These are phyloP conservation scores for Pandemis corylana DNA, from an alignment of 2,888 invertebrate species.

Conservation along the genomic window DNA sequence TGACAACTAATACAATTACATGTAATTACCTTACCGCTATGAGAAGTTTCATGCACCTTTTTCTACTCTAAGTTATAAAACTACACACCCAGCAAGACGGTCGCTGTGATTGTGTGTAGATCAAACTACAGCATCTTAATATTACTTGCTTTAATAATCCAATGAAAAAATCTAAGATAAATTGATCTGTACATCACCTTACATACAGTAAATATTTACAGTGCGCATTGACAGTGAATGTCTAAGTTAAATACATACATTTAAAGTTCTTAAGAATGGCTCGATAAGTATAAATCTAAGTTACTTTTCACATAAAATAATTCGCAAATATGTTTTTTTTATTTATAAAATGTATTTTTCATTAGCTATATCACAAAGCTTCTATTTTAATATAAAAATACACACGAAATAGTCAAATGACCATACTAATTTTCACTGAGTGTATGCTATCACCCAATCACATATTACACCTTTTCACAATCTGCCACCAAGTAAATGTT, in stretches of 20 bases:
- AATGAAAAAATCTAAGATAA: conserved; percentile 54
- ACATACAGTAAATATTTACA: conserved; percentile 58
- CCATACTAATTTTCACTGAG: conserved; percentile 52
- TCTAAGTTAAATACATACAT: conserved; percentile 39
- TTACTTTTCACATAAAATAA: conserved; percentile 43
- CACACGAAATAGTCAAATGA: conserved; percentile 65
- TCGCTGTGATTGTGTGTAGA: conserved; percentile 44
- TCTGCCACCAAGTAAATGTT: conserved; percentile 30
- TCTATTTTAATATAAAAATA: conserved; percentile 67
- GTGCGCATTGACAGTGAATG: conserved; percentile 42
- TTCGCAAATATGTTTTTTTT: conserved; percentile 54
- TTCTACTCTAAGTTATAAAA: conserved; percentile 53
- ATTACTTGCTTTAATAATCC: conserved; percentile 64
- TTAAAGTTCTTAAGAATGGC: conserved; percentile 44
- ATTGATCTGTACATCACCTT: conserved; percentile 56
- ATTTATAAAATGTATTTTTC: conserved; percentile 53
- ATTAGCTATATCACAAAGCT: conserved; percentile 76
- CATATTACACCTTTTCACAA: conserved; percentile 19
- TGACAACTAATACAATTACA: conserved; percentile 40
- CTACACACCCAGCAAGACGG: conserved; percentile 42
- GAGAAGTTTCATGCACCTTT: conserved; percentile 66
- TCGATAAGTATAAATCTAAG: conserved; percentile 42
- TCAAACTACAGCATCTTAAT: conserved; percentile 52
- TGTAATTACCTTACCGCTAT: conserved; percentile 52
- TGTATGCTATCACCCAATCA: conserved; percentile 30